A percentile compares a stretch with the other conserved stretches of the same genome.
These are phyloP conservation scores for sheep (Ovis aries) DNA, from an alignment of 2,113 vertebrate genomes.

Conservation along the genomic window DNA sequence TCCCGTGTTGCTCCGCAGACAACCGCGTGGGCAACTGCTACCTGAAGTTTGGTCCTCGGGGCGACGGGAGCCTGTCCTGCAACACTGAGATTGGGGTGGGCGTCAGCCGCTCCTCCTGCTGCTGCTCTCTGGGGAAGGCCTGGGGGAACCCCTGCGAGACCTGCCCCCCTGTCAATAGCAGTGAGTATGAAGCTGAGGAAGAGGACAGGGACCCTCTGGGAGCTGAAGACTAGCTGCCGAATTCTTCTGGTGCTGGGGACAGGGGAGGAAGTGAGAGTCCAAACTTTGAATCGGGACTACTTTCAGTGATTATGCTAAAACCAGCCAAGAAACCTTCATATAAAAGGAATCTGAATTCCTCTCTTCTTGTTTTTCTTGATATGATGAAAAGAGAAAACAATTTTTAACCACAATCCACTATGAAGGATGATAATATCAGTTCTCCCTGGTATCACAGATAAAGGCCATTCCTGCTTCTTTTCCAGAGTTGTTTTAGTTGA, in stretches of 20 bases:
- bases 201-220: neutral
- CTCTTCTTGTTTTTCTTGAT: neutral
- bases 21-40: conserved; percentile 87
- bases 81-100: conserved; percentile 87
- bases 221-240: neutral
- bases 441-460: neutral
- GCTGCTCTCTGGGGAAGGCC: conserved; percentile 86
- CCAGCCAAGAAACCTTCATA: neutral
- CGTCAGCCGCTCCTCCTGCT: conserved; percentile 88
- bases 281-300: neutral
- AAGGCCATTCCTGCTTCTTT: neutral
- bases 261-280: too few relatives aligned
- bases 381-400: neutral
- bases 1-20: conserved; percentile 70
- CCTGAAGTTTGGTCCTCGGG: conserved; percentile 81
- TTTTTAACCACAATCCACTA: neutral
- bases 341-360: conserved; percentile 18
- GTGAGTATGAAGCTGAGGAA: conserved; percentile 74
- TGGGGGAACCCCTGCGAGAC: conserved; percentile 90
- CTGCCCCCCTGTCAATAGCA: conserved; percentile 85
- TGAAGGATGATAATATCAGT: neutral
- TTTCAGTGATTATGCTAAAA: neutral
- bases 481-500: neutral
- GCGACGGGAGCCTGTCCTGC: conserved; percentile 82
- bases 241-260: neutral